Evolutionary conservation across 2,797 vertebrate species (phyloP), one percentile per base, ranked within the genome.

Genomic region (Alca torda): DNA sequence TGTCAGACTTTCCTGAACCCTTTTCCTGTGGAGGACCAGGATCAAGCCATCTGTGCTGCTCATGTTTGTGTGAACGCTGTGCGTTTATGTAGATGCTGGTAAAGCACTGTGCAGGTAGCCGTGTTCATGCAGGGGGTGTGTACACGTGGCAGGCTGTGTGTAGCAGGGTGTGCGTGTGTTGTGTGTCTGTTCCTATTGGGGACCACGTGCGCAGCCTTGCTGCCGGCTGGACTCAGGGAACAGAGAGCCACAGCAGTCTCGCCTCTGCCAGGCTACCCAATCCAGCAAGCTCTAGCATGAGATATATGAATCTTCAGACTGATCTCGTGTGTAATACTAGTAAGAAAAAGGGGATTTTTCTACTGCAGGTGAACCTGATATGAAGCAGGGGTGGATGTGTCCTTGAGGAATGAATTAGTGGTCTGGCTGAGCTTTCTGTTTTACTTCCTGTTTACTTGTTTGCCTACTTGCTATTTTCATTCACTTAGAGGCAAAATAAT

Each of bases 151-250:
- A 74, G 18, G 23, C n/a, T 39, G 61, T 3, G 15, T 28, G 26
- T 8, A 35, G 35, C 39, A 63, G 50, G 11, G 16, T 45, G 35
- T 53, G 68, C 1, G 3, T 20, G 31, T 16, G 1, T 23, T 20
- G 26, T 41, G 20, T 5, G 5, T 43, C 33, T 25, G 18, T 2
- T 61, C 37, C 56, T 77, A 0, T 2, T 31, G 33, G n/a, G 25
- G 20, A 84, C 18, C 18, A 14, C 4, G 7, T n/a, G 30, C 33
- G n/a, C 19, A 48, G 46, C 43, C 51, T 54, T 39, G 39, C 8
- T 86, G 15, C 43, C 0, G 0, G 2, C 33, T 56, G 35, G 15
- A 69, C 11, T 69, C 51, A 33, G 35, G 11, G 28, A 87, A 43
- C 11, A 50, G 19, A 46, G 45, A 76, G 7, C 17, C 6, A 60